A percentile compares a stretch with the other conserved stretches of the same genome.
Conservation (phyloP, 2,113 vertebrate genomes). For the Nanger granti region DNA sequence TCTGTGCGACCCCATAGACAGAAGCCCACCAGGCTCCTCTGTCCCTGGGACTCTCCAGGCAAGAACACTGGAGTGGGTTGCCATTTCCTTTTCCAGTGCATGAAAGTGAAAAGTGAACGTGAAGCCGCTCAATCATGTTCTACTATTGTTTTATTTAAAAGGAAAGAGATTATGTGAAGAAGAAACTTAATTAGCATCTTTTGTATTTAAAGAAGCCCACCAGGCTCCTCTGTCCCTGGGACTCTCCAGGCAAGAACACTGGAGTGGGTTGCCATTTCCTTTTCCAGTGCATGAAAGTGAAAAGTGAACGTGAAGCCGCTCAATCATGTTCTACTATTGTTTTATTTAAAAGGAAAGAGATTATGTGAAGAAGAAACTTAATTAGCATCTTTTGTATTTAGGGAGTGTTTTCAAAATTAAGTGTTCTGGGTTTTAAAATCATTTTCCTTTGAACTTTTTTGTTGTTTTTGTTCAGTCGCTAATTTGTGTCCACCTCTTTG, state of each 20-base stretch:
- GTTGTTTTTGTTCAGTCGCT: neutral
- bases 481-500: neutral
- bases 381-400: neutral
- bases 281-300: no score
- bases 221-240: no score
- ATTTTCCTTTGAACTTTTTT: neutral
- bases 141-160: neutral
- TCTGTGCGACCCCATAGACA: no score
- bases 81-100: no score
- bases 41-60: no score
- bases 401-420: neutral
- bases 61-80: no score
- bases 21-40: no score
- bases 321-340: neutral
- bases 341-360: neutral
- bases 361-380: neutral
- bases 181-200: neutral
- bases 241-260: no score
- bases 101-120: no score
- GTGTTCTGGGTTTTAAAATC: neutral
- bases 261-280: no score
- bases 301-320: no score
- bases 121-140: no score
- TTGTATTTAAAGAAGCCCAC: neutral
- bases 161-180: neutral